These are phyloP conservation scores for Pachycephala philippinensis DNA, from an alignment of 2,113 vertebrate genomes.

Conservation along the genomic window DNA sequence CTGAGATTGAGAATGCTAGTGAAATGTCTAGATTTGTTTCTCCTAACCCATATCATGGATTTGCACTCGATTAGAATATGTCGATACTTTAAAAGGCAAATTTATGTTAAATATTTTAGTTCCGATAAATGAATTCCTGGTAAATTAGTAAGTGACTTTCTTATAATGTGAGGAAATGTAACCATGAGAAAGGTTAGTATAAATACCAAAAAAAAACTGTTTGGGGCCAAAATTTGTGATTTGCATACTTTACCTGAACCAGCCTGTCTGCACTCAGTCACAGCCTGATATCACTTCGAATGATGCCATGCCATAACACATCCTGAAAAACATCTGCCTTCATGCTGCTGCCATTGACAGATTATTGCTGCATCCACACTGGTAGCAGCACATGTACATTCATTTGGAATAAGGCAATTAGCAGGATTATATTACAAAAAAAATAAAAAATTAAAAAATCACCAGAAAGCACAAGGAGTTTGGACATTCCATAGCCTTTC, in stretches of 20 bases:
- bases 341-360: not conserved
- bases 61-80: not conserved
- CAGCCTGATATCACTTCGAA: not conserved
- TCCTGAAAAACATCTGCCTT: not conserved
- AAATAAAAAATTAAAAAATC: not conserved
- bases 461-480: not conserved
- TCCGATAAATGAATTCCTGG: not conserved
- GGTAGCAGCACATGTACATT: not conserved
- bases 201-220: not conserved
- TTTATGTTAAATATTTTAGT: not conserved
- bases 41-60: not conserved
- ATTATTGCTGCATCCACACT: not conserved
- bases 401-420: not conserved
- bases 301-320: not conserved
- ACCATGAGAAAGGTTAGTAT: not conserved
- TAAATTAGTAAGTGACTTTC: not conserved
- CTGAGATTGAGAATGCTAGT: not conserved
- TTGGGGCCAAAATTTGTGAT: not conserved
- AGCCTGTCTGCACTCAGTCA: not conserved
- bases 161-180: not conserved
- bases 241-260: not conserved
- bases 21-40: not conserved
- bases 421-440: not conserved
- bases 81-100: not conserved
- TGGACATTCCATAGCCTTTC: not conserved